Base-by-base conservation (phyloP, 2,797 vertebrate genomes). In the Squalus acanthias region DNA sequence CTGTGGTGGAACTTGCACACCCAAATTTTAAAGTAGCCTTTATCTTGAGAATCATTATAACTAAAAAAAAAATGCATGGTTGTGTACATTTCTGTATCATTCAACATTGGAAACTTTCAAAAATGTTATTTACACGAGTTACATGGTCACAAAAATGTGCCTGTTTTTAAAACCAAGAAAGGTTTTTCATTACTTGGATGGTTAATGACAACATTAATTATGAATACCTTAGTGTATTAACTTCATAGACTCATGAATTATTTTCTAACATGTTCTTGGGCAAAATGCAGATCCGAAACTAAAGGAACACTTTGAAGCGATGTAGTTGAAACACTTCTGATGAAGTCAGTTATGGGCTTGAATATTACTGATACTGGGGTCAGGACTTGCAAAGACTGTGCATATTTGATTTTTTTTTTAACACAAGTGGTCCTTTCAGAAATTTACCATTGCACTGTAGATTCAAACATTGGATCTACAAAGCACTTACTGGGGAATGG, bases 271-370 rank as follows among this genome's bases (percentile, higher is more conserved):
- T 69, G 65, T 67, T 70, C 93, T 26, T 70, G 22, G 2, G 67
- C 24, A 50, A 70, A 95, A 70, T 72, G 93, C 7, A 70, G 93
- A 70, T 46, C 22, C 17, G n/a, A 22, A 95, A 69, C n/a, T 46
- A 94, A 98, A 98, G 98, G 98, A 98, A 98, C 99, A 98, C 98
- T 99, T 98, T 99, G 99, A 99, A 99, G 98, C 98, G 98, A 99
- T 99, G 98, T 99, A 99, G 99, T 99, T 99, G 82, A 99, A 98
- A 98, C 99, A 98, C 98, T 98, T 98, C 98, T 99, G 99, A 99
- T 99, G 99, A 99, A 99, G 99, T 99, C 99, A 99, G 98, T 98
- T 98, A 99, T 98, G 98, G 98, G 98, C 99, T 99, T 98, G 98
- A 98, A 98, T 99, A 99, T 98, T 99, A 99, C 98, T 98, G 98